Evolutionary conservation across 2,888 invertebrate species (phyloP), one percentile per base, ranked within the genome.

Genomic region (Calameuta idolon): DNA sequence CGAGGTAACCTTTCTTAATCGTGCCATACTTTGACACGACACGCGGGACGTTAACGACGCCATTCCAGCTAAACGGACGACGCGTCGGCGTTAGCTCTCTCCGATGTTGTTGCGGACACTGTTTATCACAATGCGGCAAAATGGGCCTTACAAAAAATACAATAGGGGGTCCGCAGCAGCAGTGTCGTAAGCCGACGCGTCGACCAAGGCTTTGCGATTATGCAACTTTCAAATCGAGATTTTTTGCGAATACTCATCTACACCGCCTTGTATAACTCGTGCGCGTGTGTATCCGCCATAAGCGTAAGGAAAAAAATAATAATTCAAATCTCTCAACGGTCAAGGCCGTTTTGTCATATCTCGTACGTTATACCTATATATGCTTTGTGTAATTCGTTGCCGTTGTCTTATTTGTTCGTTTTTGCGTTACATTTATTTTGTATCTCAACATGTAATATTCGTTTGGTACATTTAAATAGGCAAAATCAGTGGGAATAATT

Each of bases 71-170:
- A 55, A 55, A 55, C 55, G 55, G 55, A 55, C 55, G 55, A 55
- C 55, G 55, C 55, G 55, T 55, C 55, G 55, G 55, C 55, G 55
- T 55, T 55, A 23, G 23, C 55, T 55, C 23, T 55, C 86, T 83
- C 84, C 85, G 86, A 85, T 83, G 86, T 86, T 85, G 88, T 83
- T 89, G 88, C 89, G 88, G 89, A 88, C 89, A 87, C 89, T 55
- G 88, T 85, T 89, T 91, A 91, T 91, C 91, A 91, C 91, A 91
- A 91, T 91, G 88, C 88, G 90, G 88, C 90, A 86, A 83, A 86
- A 84, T 85, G 82, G 86, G 91, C 89, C 90, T 87, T 90, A 90
- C 90, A 91, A 91, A 90, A 91, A 90, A 91, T 91, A 91, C 90
- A 88, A 87, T 90, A 88, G 86, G 83, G 37, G n/a, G 84, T 84